Evolutionary conservation across 2,113 vertebrate genomes (phyloP), one percentile per base, ranked within the genome.

Genomic region (Alces alces): DNA sequence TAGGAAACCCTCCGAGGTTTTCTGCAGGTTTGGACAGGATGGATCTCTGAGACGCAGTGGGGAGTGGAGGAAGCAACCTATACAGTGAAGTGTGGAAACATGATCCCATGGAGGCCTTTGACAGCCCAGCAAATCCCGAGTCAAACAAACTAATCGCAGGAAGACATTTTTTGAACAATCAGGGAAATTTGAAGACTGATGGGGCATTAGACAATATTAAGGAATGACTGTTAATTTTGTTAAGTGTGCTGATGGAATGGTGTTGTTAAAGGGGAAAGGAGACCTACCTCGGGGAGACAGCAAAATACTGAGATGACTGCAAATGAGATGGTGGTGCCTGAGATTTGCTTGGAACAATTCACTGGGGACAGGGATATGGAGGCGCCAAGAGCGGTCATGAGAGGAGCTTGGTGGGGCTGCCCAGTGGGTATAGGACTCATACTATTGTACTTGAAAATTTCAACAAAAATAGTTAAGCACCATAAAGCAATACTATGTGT

Each of bases 11-110:
- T 58, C 89, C 0, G 25, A 78, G 58, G 47, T 25, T 6, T 30
- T 36, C 64, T 96, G 92, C 97, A 2, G 79, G 98, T 96, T 76
- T 11, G 80, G 96, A 92, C 98, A 98, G 93, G 98, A 93, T 9
- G 2, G 30, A 10, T 66, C 73, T 79, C 61, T 3, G 52, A 86
- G 79, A 47, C 47, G 0, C 57, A 5, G 10, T 3, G 19, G 33
- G 52, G 43, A 76, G 52, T 3, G 54, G 66, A 79, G 86, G 80
- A 78, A 91, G 83, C 76, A 16, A 33, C 43, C 50, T 3, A 27
- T n/a, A n/a, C 55, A 2, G 14, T 1, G 52, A 89, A 54, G 86
- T 25, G 82, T 73, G 52, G 58, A 73, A 61, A 57, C 12, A 28
- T 17, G 86, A 73, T 52, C 82, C 54, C 5, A 1, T 8, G 78